Evolutionary conservation across 2,113 vertebrate genomes (phyloP).

Genomic region (Noctilio leporinus): DNA sequence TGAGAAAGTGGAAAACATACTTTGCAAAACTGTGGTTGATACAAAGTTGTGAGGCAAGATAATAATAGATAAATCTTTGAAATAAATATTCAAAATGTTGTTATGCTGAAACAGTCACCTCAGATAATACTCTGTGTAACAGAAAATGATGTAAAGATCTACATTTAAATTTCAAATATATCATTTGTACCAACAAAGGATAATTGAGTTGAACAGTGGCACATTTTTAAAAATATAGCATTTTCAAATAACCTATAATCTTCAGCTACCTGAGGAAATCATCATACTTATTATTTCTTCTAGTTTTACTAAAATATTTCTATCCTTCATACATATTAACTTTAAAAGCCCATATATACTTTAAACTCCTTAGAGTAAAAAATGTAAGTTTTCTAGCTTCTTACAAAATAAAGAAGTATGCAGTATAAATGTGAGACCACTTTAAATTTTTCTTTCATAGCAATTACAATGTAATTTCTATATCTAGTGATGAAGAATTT

Average conservation of each 20-base stretch:
- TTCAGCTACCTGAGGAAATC: not conserved
- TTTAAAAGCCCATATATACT: not conserved
- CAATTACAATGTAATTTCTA: not conserved
- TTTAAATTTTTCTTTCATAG: not conserved
- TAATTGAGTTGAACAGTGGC: not conserved
- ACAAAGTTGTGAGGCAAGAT: not conserved
- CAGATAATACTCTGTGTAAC: not conserved
- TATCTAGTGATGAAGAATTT: not conserved
- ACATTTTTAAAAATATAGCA: not conserved
- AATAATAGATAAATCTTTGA: not conserved
- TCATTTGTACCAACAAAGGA: not conserved
- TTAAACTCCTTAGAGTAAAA: not conserved
- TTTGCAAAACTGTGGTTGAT: not conserved
- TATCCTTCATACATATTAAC: not conserved
- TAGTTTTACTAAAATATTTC: not conserved
- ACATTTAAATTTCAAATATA: not conserved
- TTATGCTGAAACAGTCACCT: not conserved
- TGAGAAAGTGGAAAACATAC: not conserved
- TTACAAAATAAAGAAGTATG: not conserved
- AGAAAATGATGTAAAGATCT: not conserved
- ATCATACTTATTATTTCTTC: not conserved
- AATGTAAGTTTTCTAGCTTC: not conserved
- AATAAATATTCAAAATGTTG: not conserved
- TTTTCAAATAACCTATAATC: not conserved
- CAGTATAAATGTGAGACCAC: not conserved